Evolutionary conservation across 2,888 invertebrate species (phyloP).

Genomic region (Hydrotaea diabolus): DNA sequence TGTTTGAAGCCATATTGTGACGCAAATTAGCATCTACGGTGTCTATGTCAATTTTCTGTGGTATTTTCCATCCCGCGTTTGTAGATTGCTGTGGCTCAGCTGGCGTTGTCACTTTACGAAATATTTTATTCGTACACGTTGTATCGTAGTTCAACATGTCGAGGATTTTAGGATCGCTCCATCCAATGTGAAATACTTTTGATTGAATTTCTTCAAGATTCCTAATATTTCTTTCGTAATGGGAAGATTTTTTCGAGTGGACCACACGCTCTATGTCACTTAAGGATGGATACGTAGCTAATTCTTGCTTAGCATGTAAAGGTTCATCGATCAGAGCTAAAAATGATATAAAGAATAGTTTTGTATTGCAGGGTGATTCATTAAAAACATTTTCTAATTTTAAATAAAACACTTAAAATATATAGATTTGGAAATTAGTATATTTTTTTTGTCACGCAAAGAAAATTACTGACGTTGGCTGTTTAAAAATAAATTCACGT

Average conservation of each 20-base stretch:
- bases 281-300: constrained; percentile 72
- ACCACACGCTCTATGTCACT: constrained; percentile 74
- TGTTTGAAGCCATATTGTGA: constrained; percentile 77
- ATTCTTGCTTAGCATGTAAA: background rate
- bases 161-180: constrained; percentile 74
- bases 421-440: too few relatives aligned
- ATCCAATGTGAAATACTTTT: constrained; percentile 72
- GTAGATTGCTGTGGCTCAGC: constrained; percentile 75
- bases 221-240: constrained; percentile 71
- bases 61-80: constrained; percentile 74
- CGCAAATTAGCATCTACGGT: constrained; percentile 77
- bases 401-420: too few relatives aligned
- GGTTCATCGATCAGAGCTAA: constrained; percentile 2
- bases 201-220: constrained; percentile 66
- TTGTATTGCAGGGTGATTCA: too few relatives aligned
- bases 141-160: constrained; percentile 76
- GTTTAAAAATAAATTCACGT: too few relatives aligned
- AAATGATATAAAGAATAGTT: background rate
- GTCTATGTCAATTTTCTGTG: constrained; percentile 76
- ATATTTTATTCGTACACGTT: constrained; percentile 65
- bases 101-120: constrained; percentile 69
- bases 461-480: too few relatives aligned
- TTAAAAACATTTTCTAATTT: too few relatives aligned
- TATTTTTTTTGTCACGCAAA: too few relatives aligned
- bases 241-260: constrained; percentile 70